phyloP scores from a whole-genome alignment of 2,113 vertebrate species.

The Pseudopodoces humilis region DNA sequence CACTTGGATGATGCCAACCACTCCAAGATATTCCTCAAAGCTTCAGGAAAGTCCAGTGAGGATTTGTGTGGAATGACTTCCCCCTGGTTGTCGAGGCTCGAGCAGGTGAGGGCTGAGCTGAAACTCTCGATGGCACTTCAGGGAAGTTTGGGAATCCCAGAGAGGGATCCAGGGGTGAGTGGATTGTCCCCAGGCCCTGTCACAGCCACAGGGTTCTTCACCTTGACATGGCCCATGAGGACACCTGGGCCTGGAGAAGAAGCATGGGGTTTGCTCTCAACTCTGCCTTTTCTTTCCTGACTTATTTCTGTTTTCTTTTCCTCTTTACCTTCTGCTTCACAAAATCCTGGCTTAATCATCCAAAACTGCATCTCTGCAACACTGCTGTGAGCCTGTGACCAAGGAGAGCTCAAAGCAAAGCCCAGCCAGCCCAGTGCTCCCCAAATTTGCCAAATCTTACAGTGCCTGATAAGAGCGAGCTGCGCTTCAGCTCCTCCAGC shows the following conservation, averaged over 20 bases:
- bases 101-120: background rate
- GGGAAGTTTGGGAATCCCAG: background rate
- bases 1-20: background rate
- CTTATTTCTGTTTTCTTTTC: background rate
- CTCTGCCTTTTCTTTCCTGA: background rate
- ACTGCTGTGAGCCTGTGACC: background rate
- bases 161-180: accelerated
- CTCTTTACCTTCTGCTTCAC: background rate
- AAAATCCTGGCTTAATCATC: background rate
- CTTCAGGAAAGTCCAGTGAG: background rate
- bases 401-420: background rate
- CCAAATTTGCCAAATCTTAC: background rate
- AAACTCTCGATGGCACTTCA: background rate
- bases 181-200: background rate
- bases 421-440: background rate
- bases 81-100: background rate
- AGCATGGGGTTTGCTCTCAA: accelerated
- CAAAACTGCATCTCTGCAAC: background rate
- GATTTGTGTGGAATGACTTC: accelerated
- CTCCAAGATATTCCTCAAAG: background rate
- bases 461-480: background rate
- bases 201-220: background rate
- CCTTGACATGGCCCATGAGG: background rate
- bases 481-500: constrained; percentile 17
- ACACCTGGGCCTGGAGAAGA: background rate